These are phyloP conservation scores for Helogale parvula DNA, from an alignment of 2,113 vertebrate species.

Conservation along the genomic window DNA sequence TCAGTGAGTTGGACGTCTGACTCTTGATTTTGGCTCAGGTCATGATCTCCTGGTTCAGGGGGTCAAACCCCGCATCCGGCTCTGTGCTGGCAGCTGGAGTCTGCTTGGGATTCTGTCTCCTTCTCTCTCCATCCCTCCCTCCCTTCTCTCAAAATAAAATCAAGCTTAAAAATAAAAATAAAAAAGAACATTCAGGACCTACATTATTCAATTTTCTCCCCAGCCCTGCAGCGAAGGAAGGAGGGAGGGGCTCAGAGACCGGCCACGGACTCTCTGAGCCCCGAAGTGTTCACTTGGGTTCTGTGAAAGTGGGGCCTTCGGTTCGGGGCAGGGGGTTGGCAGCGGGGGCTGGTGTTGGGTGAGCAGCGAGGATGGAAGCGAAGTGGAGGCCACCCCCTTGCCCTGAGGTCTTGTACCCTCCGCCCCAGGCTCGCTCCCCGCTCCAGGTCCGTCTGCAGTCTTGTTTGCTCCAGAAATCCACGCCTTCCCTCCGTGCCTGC, in stretches of 20 bases:
- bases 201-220: background rate
- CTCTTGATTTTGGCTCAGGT: too few relatives aligned
- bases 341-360: accelerated
- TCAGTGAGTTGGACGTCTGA: too few relatives aligned
- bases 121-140: too few relatives aligned
- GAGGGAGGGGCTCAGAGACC: background rate
- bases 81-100: too few relatives aligned
- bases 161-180: too few relatives aligned
- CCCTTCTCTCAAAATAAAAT: too few relatives aligned
- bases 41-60: too few relatives aligned
- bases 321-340: background rate
- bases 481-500: background rate
- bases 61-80: too few relatives aligned
- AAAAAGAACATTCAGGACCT: too few relatives aligned
- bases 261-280: background rate
- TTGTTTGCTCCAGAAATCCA: background rate
- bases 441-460: too few relatives aligned
- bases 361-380: background rate
- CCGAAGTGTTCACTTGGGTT: background rate
- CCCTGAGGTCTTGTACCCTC: accelerated
- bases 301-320: background rate
- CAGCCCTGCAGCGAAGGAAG: background rate
- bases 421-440: background rate
- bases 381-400: background rate
- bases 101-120: too few relatives aligned